Evolutionary conservation across 2,888 invertebrate genomes (phyloP), one percentile per base, ranked within the genome.

Genomic region (Beris chalybata): DNA sequence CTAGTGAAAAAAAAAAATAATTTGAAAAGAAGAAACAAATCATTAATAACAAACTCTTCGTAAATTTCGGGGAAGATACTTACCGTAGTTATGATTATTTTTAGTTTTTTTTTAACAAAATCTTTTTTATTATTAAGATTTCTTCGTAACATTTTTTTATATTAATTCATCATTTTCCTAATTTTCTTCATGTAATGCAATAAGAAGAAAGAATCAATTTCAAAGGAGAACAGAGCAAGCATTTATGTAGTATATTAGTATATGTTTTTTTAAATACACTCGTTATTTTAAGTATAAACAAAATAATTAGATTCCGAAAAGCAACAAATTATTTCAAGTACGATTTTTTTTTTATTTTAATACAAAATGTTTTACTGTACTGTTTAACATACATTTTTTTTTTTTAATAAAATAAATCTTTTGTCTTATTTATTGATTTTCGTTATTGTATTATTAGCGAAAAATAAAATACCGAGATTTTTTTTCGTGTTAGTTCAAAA

Each of bases 201-300:
- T 70, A 67, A 72, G 72, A 69, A 71, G 70, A 72, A 72, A 71
- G 68, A 72, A 70, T 70, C 68, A 68, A 65, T 67, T 65, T 71
- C 69, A 69, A 70, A 67, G 7, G 38, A 38, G 58, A 59, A 59
- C 31, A 48, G 58, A 30, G 58, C 58, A 59, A 59, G 58, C 48
- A 59, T 30, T 67, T 67, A 45, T 65, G 45, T 55, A 67, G 22
- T 64, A 63, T 65, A 38, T 54, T 64, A 38, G 38, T 38, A 38
- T 38, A 7, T 31, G 48, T 32, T 45, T 57, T 54, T 61, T 67
- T 22, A 69, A 58, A 66, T n/a, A 31, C 47, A 58, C 38, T 66
- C 63, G 65, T 57, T 58, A 63, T 63, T 47, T 38, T 38, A 38
- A 38, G 55, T 31, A 12, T 53, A 54, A 65, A 22, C n/a, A 64